Percentiles rank a stretch among this genome's conserved stretches.
These are phyloP conservation scores for Parthenolecanium corni DNA, from an alignment of 2,888 invertebrate genomes.

Conservation along the genomic window DNA sequence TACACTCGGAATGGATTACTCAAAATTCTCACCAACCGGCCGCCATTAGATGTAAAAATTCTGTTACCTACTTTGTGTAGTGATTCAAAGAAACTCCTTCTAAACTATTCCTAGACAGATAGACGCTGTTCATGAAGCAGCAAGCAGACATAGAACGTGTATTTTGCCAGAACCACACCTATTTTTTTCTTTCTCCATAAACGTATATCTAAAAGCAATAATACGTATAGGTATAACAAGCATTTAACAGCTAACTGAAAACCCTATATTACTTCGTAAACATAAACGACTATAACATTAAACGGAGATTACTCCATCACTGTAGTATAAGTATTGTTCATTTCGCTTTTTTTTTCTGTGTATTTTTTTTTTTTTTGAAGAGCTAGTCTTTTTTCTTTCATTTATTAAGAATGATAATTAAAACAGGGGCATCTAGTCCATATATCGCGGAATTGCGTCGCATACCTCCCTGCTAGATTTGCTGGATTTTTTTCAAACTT, in stretches of 20 bases:
- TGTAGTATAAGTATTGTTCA: constrained; percentile 26
- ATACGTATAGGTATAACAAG: constrained; percentile 21
- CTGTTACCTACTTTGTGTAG: too few species aligned
- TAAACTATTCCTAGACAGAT: neutral
- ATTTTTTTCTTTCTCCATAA: constrained; percentile 25
- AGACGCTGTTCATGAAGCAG: neutral
- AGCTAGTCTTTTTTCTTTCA: constrained; percentile 11
- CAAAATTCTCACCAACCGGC: too few species aligned
- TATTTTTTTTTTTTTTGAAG: neutral
- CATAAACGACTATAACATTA: constrained; percentile 20
- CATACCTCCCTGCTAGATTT: constrained; percentile 26
- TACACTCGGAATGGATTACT: too few species aligned
- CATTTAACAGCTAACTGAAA: constrained; percentile 11
- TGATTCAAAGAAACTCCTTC: too few species aligned
- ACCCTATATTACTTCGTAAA: constrained; percentile 21
- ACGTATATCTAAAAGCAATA: constrained; percentile 26
- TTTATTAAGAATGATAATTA: constrained; percentile 29
- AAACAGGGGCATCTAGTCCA: constrained; percentile 28
- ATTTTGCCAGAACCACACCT: constrained; percentile 15
- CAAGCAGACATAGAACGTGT: neutral
- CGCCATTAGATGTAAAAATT: too few species aligned
- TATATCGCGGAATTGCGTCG: constrained; percentile 29
- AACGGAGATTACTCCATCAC: constrained; percentile 25
- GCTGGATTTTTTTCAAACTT: neutral
- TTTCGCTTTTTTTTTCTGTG: constrained; percentile 12